Base-by-base conservation (phyloP, 2,113 vertebrate species). In the Sebastes schlegelii region DNA sequence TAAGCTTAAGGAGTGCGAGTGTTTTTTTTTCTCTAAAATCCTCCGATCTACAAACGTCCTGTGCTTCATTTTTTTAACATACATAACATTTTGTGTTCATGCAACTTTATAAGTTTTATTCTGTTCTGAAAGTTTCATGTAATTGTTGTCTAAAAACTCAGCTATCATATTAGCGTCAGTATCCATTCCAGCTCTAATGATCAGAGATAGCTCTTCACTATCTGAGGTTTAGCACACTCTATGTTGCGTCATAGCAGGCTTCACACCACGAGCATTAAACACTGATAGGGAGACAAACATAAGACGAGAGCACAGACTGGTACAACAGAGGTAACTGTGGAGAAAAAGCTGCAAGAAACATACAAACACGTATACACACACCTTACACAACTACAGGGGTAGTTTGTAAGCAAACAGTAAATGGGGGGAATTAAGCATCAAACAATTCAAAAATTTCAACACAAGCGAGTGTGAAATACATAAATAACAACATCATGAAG, bases 341-440 rank as follows among this genome's bases (percentile, higher is more conserved):
- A 83, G 60, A 79, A 73, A 80, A 70, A 52, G 42, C 82, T 79
- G 69, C 48, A 54, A 49, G n/a, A 86, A 64, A 55, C 13, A 63
- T 8, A 71, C 40, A 69, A 14, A 64, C 45, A 65, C 49, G 9
- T 12, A 42, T 5, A 70, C 19, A 83, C 19, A 83, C 55, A 54
- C 21, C 77, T 89, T 79, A 89, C 62, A 17, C 57, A 19, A 77
- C 83, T 76, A 86, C 80, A 21, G 4, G 19, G 40, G 84, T 54
- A 74, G 89, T 82, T 83, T 80, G 83, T 77, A 90, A 83, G 88
- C 74, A 58, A 23, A 49, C 43, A 14, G 64, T 60, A 62, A 77
- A 65, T 34, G 71, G 7, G 7, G 4, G 43, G 63, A 13, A 14
- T 49, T 52, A 58, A 68, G 7, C 12, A 7, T 40, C 19, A 65